Evolutionary conservation across 2,113 vertebrate species (phyloP).

Genomic region (Podilymbus podiceps): DNA sequence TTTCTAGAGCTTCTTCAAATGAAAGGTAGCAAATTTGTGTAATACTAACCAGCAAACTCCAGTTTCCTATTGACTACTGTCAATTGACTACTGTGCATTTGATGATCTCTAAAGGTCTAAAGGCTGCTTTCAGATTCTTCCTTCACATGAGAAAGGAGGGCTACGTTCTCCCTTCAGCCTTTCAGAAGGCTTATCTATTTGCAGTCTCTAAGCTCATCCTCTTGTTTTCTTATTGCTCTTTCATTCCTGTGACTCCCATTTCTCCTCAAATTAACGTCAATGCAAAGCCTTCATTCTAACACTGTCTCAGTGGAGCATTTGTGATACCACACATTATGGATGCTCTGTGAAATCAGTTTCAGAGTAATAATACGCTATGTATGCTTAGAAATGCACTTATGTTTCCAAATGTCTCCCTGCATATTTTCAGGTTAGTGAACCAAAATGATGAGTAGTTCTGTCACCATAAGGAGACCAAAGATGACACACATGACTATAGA

Average conservation of each 20-base stretch:
- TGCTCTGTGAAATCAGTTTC: slow-evolving; percentile 23
- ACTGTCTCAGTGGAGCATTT: neutral
- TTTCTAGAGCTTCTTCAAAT: neutral
- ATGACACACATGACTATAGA: neutral
- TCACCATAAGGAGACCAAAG: neutral
- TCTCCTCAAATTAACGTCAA: neutral
- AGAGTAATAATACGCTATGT: neutral
- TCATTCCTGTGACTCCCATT: neutral
- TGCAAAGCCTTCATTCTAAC: neutral
- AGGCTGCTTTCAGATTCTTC: neutral
- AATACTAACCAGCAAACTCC: neutral
- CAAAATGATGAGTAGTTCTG: neutral
- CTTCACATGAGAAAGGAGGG: neutral
- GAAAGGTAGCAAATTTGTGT: neutral
- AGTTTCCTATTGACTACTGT: neutral
- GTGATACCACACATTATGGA: neutral
- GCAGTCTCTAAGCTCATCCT: neutral
- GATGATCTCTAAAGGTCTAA: neutral
- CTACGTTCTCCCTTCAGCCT: neutral
- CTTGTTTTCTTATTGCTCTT: neutral
- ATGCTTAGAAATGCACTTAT: neutral
- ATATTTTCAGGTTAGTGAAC: neutral
- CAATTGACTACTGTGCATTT: neutral
- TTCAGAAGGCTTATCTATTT: neutral
- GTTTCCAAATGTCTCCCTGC: neutral